phyloP scores from a whole-genome alignment of 2,797 vertebrate species.

The Stomatorhinus walkeri region DNA sequence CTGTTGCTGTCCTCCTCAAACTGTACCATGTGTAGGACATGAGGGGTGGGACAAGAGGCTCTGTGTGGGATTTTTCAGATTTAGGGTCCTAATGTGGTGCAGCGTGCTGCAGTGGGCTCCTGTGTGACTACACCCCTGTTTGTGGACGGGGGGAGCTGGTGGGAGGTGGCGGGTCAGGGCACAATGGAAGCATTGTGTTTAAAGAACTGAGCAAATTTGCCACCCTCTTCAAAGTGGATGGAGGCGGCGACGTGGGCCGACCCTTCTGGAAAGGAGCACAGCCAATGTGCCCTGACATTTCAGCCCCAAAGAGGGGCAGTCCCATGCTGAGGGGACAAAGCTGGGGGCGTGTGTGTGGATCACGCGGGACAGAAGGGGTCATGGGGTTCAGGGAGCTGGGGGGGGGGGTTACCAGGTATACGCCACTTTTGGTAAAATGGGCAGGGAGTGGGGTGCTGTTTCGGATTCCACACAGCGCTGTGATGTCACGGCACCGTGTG shows the following conservation, averaged over 20 bases:
- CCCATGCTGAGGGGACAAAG: not conserved
- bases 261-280: not conserved
- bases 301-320: not conserved
- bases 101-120: constrained; percentile 27
- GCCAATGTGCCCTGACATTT: not conserved
- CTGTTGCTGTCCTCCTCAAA: not conserved
- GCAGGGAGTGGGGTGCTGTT: not conserved
- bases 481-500: not conserved
- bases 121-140: constrained; percentile 33
- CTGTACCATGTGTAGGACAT: not conserved
- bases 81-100: not conserved
- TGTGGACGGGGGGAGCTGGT: constrained; percentile 39
- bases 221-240: constrained; percentile 38
- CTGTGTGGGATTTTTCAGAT: not conserved
- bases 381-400: not conserved
- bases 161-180: constrained; percentile 34
- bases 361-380: not conserved
- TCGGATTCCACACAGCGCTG: not conserved
- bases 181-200: constrained; percentile 49
- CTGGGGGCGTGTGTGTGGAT: not conserved
- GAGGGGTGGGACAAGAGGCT: not conserved
- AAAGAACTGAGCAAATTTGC: constrained; percentile 46
- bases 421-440: not conserved
- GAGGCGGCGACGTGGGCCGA: not conserved
- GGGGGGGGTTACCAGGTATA: not conserved